Conservation (phyloP, 2,797 vertebrate genomes). For the Sebastes oblongus region DNA sequence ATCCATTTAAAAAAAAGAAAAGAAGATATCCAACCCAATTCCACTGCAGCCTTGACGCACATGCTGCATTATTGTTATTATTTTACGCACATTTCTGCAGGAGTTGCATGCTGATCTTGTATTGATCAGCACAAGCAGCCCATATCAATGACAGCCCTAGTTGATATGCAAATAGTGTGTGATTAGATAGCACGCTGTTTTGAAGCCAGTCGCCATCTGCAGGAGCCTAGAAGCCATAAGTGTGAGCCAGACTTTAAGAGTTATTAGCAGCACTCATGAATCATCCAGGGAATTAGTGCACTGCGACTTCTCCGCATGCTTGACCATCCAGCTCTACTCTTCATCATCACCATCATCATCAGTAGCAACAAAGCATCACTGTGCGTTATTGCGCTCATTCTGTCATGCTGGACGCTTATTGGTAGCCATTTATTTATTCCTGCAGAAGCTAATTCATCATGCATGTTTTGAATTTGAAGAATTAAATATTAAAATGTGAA, state of each 20-base stretch:
- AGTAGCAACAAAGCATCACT: conserved; percentile 22
- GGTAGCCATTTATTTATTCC: conserved; percentile 44
- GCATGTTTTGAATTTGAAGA: neutral
- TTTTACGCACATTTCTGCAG: neutral
- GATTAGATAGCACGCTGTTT: conserved; percentile 36
- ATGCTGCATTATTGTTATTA: neutral
- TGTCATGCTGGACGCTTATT: conserved; percentile 45
- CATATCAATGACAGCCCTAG: conserved; percentile 28
- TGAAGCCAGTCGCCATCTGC: conserved; percentile 54
- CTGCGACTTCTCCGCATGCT: conserved; percentile 14
- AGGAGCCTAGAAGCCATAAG: conserved; percentile 46
- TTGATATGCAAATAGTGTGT: conserved; percentile 51
- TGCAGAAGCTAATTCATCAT: neutral
- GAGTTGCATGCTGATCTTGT: neutral
- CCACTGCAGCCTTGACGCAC: neutral
- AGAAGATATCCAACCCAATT: neutral
- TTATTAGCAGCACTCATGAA: conserved; percentile 46
- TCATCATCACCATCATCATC: conserved; percentile 40
- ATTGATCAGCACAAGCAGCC: conserved; percentile 39
- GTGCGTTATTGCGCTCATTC: conserved; percentile 34
- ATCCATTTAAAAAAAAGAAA: neutral
- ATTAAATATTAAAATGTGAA: neutral
- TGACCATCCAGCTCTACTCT: conserved; percentile 14
- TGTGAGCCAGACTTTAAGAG: conserved; percentile 56
- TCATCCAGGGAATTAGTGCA: conserved; percentile 48